Evolutionary conservation across 2,113 vertebrate genomes (phyloP).

Genomic region (Hemiscyllium ocellatum): DNA sequence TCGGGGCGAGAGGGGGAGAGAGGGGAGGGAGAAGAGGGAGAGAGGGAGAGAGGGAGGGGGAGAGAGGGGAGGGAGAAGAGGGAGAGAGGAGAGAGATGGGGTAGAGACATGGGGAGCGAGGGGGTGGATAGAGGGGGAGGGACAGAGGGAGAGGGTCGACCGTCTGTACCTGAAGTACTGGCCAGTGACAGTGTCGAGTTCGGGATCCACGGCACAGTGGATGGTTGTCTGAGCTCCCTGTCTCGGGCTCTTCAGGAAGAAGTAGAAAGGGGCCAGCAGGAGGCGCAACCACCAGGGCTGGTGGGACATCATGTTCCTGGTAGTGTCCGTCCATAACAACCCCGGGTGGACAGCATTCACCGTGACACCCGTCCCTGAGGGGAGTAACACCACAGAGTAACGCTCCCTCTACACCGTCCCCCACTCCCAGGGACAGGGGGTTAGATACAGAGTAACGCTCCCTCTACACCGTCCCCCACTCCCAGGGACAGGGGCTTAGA

Average conservation of each 20-base stretch:
- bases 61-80: neutral
- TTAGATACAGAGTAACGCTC: neutral
- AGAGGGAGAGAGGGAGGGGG: neutral
- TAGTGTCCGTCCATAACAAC: constrained; percentile 61
- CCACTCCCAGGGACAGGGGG: neutral
- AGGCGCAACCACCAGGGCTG: constrained; percentile 57
- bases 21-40: neutral
- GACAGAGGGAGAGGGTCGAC: neutral
- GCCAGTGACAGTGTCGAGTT: constrained; percentile 73
- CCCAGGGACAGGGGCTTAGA: no score
- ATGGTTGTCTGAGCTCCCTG: constrained; percentile 69
- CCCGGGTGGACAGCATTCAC: constrained; percentile 83
- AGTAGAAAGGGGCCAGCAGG: constrained; percentile 56
- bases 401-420: no score
- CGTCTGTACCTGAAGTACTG: constrained; percentile 60
- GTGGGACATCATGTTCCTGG: constrained; percentile 45
- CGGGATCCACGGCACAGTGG: constrained; percentile 70
- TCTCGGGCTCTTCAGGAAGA: constrained; percentile 61
- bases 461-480: neutral
- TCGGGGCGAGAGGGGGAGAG: no score
- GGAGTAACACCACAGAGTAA: neutral
- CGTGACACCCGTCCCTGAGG: constrained; percentile 53
- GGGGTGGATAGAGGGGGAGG: neutral
- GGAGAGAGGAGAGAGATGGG: neutral
- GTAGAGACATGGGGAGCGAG: neutral